Evolutionary conservation across 2,113 vertebrate species (phyloP).

Genomic region (Reinhardtius hippoglossoides): DNA sequence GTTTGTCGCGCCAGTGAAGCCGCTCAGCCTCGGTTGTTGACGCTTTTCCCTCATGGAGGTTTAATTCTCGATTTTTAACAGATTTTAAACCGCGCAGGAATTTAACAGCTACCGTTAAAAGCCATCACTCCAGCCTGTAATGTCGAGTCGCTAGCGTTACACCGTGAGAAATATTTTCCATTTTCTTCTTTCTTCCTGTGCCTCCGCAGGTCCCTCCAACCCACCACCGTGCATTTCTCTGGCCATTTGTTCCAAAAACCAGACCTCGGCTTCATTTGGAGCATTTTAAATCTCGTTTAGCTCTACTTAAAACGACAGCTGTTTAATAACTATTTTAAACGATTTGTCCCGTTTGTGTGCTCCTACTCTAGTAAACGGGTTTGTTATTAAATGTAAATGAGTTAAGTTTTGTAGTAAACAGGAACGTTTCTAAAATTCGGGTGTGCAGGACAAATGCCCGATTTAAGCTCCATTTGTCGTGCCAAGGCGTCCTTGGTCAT

Average conservation of each 20-base stretch:
- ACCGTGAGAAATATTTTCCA: slow-evolving; percentile 35
- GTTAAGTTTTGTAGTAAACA: background rate
- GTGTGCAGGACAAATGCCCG: rapidly evolving
- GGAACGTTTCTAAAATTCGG: background rate
- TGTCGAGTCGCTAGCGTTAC: background rate
- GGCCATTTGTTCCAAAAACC: background rate
- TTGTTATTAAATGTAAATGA: background rate
- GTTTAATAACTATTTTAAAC: background rate
- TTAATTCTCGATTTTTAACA: background rate
- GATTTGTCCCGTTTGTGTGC: background rate
- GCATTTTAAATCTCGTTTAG: background rate
- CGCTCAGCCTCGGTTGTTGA: slow-evolving; percentile 64
- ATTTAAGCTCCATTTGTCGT: slow-evolving; percentile 8
- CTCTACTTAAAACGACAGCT: background rate
- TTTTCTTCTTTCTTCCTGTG: slow-evolving; percentile 56
- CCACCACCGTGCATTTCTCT: slow-evolving; percentile 16
- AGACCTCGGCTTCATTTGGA: background rate
- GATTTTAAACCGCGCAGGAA: background rate
- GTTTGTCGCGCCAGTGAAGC: slow-evolving; percentile 79
- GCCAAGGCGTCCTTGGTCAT: slow-evolving; percentile 45
- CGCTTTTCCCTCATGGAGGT: slow-evolving; percentile 32
- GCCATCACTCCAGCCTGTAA: rapidly evolving
- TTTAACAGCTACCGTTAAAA: background rate
- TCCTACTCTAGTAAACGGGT: background rate
- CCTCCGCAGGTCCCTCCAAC: slow-evolving; percentile 62